Percentiles rank a stretch among this genome's conserved stretches.
Conservation (phyloP, 1,140 invertebrate species). For the Hylyphantes graminicola region DNA sequence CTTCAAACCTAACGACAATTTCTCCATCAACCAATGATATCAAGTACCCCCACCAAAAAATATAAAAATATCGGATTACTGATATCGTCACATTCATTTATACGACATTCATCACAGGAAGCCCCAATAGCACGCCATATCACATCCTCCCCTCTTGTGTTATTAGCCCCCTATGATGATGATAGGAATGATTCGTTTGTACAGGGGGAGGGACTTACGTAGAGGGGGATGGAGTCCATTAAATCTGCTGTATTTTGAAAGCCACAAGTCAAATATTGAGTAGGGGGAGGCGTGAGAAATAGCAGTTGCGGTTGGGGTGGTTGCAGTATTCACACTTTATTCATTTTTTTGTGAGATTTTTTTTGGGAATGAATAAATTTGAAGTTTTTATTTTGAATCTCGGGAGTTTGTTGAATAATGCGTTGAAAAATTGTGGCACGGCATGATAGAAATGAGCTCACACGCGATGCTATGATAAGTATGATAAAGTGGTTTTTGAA, state of each 20-base stretch:
- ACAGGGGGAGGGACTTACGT: conserved; percentile 28
- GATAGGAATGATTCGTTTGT: neutral
- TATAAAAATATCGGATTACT: no score
- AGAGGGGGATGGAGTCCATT: conserved; percentile 28
- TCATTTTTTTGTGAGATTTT: no score
- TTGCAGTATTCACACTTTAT: neutral
- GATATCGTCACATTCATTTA: neutral
- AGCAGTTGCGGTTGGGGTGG: neutral
- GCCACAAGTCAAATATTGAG: conserved; percentile 48
- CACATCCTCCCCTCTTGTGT: neutral
- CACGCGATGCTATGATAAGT: no score
- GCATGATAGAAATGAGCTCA: no score
- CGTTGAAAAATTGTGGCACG: no score
- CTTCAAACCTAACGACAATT: neutral
- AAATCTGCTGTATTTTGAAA: conserved; percentile 29
- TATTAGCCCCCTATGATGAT: conserved; percentile 3
- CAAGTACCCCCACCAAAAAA: neutral
- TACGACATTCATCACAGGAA: conserved; percentile 20
- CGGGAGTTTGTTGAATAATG: no score
- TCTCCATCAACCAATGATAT: neutral
- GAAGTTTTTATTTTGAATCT: no score
- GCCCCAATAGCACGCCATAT: conserved; percentile 14
- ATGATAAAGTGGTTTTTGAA: no score
- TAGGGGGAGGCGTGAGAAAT: conserved; percentile 36
- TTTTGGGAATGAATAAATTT: no score